A percentile compares a stretch with the other conserved stretches of the same genome.
phyloP scores from a whole-genome alignment of 53 echinoderm and acorn worm genomes.

The Echinometra lucunter region DNA sequence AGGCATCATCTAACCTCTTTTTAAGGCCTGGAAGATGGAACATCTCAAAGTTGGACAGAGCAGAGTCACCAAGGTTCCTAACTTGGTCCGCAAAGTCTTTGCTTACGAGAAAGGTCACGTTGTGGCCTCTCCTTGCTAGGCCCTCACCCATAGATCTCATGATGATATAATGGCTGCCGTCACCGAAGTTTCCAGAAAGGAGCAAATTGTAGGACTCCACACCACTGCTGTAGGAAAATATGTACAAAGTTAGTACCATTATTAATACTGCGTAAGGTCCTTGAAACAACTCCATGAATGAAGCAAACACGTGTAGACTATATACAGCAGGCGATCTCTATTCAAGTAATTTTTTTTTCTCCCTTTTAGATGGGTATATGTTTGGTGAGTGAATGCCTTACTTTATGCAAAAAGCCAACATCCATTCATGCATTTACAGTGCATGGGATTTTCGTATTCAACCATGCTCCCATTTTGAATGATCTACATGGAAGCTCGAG shows the following conservation, averaged over 20 bases:
- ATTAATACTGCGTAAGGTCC: neutral
- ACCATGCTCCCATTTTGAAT: neutral
- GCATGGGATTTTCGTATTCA: neutral
- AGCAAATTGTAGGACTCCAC: slow-evolving; percentile 37
- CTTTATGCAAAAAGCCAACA: no score
- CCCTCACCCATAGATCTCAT: neutral
- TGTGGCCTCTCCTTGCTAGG: neutral
- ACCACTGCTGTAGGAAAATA: neutral
- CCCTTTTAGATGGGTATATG: neutral
- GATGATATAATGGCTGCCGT: slow-evolving; percentile 17
- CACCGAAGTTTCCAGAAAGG: slow-evolving; percentile 20
- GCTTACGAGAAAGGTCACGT: slow-evolving; percentile 2
- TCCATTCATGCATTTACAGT: neutral
- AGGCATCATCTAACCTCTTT: neutral
- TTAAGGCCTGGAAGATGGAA: neutral
- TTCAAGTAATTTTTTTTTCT: neutral
- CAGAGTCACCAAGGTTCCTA: neutral
- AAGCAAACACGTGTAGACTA: neutral
- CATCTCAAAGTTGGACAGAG: neutral
- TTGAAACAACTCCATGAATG: neutral
- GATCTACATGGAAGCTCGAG: neutral
- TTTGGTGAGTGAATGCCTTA: no score
- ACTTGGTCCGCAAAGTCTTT: neutral
- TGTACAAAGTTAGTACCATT: neutral
- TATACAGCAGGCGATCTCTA: neutral